These are phyloP conservation scores for Lytechinus variegatus DNA, from an alignment of 35 echinoderm and acorn worm genomes.

Conservation along the genomic window DNA sequence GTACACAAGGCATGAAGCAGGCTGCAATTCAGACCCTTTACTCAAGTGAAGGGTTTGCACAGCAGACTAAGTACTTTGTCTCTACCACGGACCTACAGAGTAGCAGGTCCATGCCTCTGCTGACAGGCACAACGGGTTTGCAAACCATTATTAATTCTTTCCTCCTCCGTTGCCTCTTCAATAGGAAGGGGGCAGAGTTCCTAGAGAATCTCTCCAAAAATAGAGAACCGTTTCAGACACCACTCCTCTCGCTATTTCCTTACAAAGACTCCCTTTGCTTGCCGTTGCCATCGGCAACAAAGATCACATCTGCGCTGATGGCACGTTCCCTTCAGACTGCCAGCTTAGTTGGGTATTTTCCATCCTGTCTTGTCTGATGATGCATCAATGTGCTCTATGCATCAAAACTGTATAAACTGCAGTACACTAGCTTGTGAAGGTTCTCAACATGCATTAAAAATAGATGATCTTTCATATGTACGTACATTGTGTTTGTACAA, in stretches of 20 bases:
- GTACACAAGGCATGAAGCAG: no score
- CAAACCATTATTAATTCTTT: conserved; percentile 48
- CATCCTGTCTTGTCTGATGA: neutral
- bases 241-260: conserved; percentile 23
- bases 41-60: no score
- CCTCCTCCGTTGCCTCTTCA: neutral
- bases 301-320: conserved; percentile 46
- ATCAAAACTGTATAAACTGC: neutral
- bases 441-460: no score
- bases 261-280: conserved; percentile 26
- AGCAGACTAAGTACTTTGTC: no score
- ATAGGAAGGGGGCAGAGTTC: conserved; percentile 33
- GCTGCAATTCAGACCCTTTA: no score
- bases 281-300: conserved; percentile 27
- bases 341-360: conserved; percentile 22
- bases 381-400: neutral
- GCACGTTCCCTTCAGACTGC: conserved; percentile 30
- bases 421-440: no score
- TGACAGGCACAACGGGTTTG: neutral
- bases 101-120: no score
- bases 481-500: no score
- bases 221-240: conserved; percentile 25
- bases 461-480: no score
- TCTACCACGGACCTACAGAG: no score
- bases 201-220: neutral